Conservation (phyloP, 1,140 invertebrate species). For the Dendrolimus kikuchii region DNA sequence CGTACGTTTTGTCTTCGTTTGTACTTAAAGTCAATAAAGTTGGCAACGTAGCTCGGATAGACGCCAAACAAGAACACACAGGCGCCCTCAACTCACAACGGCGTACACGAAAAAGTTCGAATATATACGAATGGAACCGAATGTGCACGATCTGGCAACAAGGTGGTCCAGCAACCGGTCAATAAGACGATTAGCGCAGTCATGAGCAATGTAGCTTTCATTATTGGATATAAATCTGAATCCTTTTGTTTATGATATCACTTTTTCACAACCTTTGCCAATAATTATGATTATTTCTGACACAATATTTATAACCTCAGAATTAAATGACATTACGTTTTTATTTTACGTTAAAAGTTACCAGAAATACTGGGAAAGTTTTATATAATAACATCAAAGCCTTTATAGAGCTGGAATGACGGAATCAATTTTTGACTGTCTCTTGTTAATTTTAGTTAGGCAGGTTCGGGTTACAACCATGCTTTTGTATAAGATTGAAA, state of each 20-base stretch:
- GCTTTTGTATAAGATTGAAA: too few species aligned
- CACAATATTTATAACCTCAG: too few species aligned
- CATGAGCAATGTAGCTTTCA: conserved; percentile 26
- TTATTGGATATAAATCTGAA: conserved; percentile 34
- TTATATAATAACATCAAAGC: too few species aligned
- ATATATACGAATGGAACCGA: conserved; percentile 54
- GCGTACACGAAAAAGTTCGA: conserved; percentile 47
- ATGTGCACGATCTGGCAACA: conserved; percentile 64
- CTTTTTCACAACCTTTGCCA: not conserved
- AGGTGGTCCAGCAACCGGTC: conserved; percentile 68
- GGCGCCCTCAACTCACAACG: conserved; percentile 69
- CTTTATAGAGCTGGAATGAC: too few species aligned
- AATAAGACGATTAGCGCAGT: conserved; percentile 70
- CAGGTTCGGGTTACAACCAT: too few species aligned
- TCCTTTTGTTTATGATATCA: conserved; percentile 1
- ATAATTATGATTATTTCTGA: too few species aligned
- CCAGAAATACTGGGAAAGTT: too few species aligned
- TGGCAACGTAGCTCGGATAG: conserved; percentile 70
- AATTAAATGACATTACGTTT: too few species aligned
- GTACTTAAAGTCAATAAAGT: conserved; percentile 68
- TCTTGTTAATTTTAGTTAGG: too few species aligned
- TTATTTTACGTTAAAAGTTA: too few species aligned
- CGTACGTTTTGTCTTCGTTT: conserved; percentile 68
- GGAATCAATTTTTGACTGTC: too few species aligned
- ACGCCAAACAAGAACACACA: conserved; percentile 69